Evolutionary conservation across 2,888 invertebrate species (phyloP), one percentile per base, ranked within the genome.

Genomic region (Chymomyza fuscimana): DNA sequence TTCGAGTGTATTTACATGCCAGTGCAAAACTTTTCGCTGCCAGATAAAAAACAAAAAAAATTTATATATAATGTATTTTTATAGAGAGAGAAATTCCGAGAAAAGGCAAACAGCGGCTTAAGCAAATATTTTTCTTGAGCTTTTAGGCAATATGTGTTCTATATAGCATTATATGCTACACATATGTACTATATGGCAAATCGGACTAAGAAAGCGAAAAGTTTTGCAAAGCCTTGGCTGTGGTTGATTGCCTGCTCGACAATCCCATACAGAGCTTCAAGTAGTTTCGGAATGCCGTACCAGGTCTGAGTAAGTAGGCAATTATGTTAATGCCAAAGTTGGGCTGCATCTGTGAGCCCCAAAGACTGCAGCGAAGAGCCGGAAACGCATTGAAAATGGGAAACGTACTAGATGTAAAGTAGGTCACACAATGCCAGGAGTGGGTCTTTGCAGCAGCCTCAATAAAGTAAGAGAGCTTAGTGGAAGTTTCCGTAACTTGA

Each of bases 1-100:
- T 78, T 77, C 72, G 70, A 82, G 85, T 81, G 78, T 86, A 87
- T 82, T 86, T 86, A 87, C 86, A 86, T 86, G 85, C 84, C 77
- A 72, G 74, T 50, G 69, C 78, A 73, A 66, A 67, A 80, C 71
- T 63, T 78, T 80, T 72, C 72, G 40, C 72, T 71, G 67, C 40
- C 16, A 54, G 19, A 54, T 54, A 54, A 54, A 52, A 15, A 51
- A 51, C 51, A 16, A 15, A 51, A 54, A 54, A 54, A 54, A 54
- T 22, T 5, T 10, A 25, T 25, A 25, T 25, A 25, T 25, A 25
- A 25, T 25, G 25, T 25, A 25, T 9, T 9, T 19, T 22, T 19
- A 54, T 32, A 32, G 32, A 32, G 32, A 32, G 32, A 32, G 9
- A 15, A 29, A 67, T 61, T 9, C 46, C 19, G 77, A 74, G 72